Percentiles rank a stretch among this genome's conserved stretches.
Conservation (phyloP, 2,888 invertebrate species). For the Drosophila cognata region DNA sequence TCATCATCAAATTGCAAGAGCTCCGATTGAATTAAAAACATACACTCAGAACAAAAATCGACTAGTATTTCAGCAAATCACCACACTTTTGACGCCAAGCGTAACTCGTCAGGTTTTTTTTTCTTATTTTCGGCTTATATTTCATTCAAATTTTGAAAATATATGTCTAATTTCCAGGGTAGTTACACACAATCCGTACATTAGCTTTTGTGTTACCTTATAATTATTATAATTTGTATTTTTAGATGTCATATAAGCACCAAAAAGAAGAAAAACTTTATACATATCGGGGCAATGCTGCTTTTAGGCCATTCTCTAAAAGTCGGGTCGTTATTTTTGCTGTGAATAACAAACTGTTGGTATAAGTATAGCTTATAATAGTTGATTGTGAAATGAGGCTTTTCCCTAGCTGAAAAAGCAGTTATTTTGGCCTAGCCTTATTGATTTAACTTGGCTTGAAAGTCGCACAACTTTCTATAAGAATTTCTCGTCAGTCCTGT, state of each 20-base stretch:
- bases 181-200: too few species aligned
- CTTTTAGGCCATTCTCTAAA: background rate
- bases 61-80: background rate
- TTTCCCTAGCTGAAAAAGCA: background rate
- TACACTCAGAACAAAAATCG: background rate
- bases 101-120: background rate
- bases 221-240: too few species aligned
- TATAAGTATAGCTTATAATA: too few species aligned
- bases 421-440: background rate
- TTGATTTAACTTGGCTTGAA: background rate
- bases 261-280: too few species aligned
- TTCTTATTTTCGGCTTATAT: rapidly evolving
- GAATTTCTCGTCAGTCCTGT: background rate
- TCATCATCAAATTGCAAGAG: background rate
- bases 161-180: background rate
- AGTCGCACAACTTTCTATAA: background rate
- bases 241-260: too few species aligned
- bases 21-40: background rate
- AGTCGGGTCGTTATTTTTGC: background rate
- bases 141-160: background rate
- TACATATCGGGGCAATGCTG: background rate
- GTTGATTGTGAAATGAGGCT: background rate
- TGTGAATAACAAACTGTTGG: background rate
- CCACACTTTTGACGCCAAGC: background rate
- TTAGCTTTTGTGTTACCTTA: too few species aligned